Percentiles rank a stretch among this genome's conserved stretches.
Evolutionary conservation across 2,797 vertebrate species (phyloP).

Genomic region (Stomatorhinus walkeri): DNA sequence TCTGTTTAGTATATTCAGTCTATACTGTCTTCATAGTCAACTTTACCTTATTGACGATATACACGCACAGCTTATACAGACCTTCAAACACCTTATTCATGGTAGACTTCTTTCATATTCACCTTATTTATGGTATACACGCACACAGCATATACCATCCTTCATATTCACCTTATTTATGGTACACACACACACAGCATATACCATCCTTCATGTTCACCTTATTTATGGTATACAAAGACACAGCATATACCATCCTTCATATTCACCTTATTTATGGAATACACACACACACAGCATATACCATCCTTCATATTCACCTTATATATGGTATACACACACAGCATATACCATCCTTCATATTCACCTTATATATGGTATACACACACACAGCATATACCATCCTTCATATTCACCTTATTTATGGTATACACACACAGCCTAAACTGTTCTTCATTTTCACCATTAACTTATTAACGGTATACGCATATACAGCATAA

Average conservation of each 20-base stretch:
- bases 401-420: not conserved
- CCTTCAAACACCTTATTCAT: not conserved
- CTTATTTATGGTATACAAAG: not conserved
- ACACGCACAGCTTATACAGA: not conserved
- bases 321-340: not conserved
- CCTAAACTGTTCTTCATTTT: not conserved
- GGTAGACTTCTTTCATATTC: too few relatives aligned
- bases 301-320: too few relatives aligned
- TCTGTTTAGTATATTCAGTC: not conserved
- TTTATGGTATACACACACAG: not conserved
- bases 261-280: not conserved
- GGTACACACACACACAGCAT: not conserved
- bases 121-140: not conserved
- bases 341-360: too few relatives aligned
- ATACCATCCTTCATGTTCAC: not conserved
- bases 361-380: not conserved
- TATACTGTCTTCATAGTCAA: not conserved
- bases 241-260: too few relatives aligned
- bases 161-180: not conserved
- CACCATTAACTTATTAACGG: not conserved
- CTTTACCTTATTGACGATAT: not conserved
- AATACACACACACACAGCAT: not conserved
- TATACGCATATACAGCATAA: not conserved
- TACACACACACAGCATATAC: too few relatives aligned
- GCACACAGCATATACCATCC: too few relatives aligned